A percentile compares a stretch with the other conserved stretches of the same genome.
Evolutionary conservation across 2,888 invertebrate genomes (phyloP).

Genomic region (Drosophila prostipennis): DNA sequence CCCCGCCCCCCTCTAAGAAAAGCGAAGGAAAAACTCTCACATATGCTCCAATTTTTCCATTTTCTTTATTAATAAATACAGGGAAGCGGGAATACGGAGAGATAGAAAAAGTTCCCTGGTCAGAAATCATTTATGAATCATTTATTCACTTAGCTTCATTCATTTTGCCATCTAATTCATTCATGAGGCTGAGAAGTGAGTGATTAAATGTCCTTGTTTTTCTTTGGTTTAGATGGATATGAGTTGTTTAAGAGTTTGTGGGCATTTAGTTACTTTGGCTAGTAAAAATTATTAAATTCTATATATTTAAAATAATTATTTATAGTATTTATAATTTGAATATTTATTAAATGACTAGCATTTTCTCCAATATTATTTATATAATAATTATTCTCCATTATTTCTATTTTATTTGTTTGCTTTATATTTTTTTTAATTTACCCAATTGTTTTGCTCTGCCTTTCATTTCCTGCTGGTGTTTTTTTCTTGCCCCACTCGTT

Average conservation of each 20-base stretch:
- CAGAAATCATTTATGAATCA: slow-evolving; percentile 48
- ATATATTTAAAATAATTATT: no score
- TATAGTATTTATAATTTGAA: no score
- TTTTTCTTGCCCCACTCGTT: slow-evolving; percentile 2
- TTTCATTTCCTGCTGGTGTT: slow-evolving; percentile 1
- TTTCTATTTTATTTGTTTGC: not conserved
- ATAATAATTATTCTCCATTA: no score
- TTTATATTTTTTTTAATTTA: not conserved
- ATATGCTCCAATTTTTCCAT: slow-evolving; percentile 47
- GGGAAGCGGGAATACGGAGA: not conserved
- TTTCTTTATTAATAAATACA: slow-evolving; percentile 47
- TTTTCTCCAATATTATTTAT: no score
- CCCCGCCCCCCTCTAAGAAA: not conserved
- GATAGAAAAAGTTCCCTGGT: slow-evolving; percentile 7
- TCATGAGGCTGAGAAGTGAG: slow-evolving; percentile 2
- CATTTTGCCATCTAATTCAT: slow-evolving; percentile 15
- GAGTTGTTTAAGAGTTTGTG: not conserved
- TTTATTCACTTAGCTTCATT: slow-evolving; percentile 14
- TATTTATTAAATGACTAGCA: no score
- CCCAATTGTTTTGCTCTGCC: not conserved
- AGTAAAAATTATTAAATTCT: no score
- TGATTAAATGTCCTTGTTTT: slow-evolving; percentile 10
- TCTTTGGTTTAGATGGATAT: not conserved
- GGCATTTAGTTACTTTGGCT: not conserved
- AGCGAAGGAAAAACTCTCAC: slow-evolving; percentile 13